Conservation (phyloP, 2,113 vertebrate species). For the Aleadryas rufinucha region DNA sequence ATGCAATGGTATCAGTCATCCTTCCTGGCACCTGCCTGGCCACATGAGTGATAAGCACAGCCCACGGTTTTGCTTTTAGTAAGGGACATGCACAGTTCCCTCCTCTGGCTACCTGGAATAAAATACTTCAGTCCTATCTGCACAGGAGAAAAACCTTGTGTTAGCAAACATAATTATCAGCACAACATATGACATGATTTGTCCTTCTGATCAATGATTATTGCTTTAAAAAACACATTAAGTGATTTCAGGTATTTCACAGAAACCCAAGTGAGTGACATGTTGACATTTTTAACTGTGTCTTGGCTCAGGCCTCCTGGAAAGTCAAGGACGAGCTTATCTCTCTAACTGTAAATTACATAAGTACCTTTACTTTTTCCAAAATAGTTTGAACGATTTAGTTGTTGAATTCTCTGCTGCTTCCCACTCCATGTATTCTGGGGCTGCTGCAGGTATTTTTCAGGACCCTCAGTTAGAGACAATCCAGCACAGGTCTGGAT, state of each 20-base stretch:
- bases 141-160: neutral
- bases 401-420: neutral
- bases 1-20: neutral
- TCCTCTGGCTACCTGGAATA: neutral
- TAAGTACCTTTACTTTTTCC: neutral
- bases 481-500: neutral
- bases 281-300: neutral
- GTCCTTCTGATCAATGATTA: neutral
- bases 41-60: neutral
- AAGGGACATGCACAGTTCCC: neutral
- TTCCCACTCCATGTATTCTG: rapidly evolving
- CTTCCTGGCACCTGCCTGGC: neutral
- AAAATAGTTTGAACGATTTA: neutral
- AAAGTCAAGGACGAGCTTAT: slow-evolving; percentile 11
- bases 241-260: neutral
- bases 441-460: neutral
- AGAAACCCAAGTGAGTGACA: neutral
- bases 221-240: neutral
- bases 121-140: neutral
- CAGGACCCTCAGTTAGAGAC: neutral
- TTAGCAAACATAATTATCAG: neutral
- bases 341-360: neutral
- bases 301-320: neutral
- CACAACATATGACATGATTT: neutral
- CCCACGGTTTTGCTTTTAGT: neutral